Evolutionary conservation across 1,140 invertebrate species (phyloP), one percentile per base, ranked within the genome.

Genomic region (Heliconius hewitsoni): DNA sequence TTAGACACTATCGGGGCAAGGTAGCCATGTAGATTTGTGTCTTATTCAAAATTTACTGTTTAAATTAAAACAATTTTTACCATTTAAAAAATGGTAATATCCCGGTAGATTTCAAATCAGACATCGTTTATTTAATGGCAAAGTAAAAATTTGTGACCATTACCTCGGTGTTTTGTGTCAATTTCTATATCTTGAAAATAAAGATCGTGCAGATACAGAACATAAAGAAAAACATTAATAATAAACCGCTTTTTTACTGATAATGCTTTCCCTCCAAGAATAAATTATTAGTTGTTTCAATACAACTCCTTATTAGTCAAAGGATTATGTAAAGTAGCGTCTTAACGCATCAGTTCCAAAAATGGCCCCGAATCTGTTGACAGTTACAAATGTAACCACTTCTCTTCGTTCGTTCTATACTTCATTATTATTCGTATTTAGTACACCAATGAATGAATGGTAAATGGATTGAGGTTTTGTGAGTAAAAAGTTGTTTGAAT

Each of bases 311-410:
- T 81, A 77, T 82, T 82, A 77, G 81, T 84, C 83, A 81, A 80
- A 76, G 83, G 78, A 82, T 84, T 84, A 84, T 78, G 81, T 80
- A 77, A 82, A 84, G 81, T 76, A 76, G 72, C 80, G 74, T 80
- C 83, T 84, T 76, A 76, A 82, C 77, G 83, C 78, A 79, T 84
- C 77, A 76, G 57, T 73, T 77, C 74, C 80, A 81, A 81, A 84
- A 84, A 83, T 75, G 82, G 76, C 16, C 72, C 50, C 60, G 79
- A 84, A 84, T 81, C 80, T 79, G 84, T 81, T 83, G 85, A 86
- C 85, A 86, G 85, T 85, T 82, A 86, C 83, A 85, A 86, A 86
- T 86, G 83, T 81, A 76, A 75, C 73, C 80, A 82, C 77, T 84
- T 72, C 74, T 27, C 60, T 27, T 66, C 60, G 55, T 60, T 60